phyloP scores from a whole-genome alignment of 2,113 vertebrate species.

The Ciconia boyciana region DNA sequence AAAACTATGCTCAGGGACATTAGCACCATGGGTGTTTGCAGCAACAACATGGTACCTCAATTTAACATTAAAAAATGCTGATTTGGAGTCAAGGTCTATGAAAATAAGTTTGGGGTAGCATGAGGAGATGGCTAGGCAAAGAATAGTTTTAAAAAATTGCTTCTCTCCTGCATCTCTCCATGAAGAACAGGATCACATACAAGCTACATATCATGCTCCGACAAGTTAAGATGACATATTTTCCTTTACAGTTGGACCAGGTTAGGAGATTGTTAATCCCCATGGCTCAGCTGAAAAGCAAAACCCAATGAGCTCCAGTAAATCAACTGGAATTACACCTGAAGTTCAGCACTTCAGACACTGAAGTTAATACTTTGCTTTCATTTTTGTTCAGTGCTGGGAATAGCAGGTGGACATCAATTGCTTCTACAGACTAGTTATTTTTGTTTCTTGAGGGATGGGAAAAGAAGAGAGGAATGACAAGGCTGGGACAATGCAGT shows the following conservation, averaged over 20 bases:
- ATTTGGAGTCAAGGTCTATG: neutral
- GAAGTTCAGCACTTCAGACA: neutral
- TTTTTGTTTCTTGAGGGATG: neutral
- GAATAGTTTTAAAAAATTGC: neutral
- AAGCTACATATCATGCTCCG: neutral
- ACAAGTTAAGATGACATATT: neutral
- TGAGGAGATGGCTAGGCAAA: neutral
- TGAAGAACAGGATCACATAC: neutral
- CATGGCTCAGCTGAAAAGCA: neutral
- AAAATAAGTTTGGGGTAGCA: neutral
- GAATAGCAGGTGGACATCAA: conserved; percentile 15
- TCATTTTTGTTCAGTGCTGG: conserved; percentile 7
- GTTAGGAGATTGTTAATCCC: neutral
- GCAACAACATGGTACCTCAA: neutral
- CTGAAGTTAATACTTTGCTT: neutral
- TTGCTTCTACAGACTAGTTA: neutral
- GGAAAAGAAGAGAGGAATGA: neutral
- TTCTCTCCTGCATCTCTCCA: neutral
- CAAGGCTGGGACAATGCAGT: neutral
- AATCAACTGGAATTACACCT: neutral
- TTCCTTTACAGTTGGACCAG: neutral
- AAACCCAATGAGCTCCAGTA: neutral
- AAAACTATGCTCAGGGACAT: neutral
- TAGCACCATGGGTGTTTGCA: neutral
- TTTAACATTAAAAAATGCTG: neutral